Conservation (phyloP, 2,888 invertebrate species). For the Serrognathus titanus region DNA sequence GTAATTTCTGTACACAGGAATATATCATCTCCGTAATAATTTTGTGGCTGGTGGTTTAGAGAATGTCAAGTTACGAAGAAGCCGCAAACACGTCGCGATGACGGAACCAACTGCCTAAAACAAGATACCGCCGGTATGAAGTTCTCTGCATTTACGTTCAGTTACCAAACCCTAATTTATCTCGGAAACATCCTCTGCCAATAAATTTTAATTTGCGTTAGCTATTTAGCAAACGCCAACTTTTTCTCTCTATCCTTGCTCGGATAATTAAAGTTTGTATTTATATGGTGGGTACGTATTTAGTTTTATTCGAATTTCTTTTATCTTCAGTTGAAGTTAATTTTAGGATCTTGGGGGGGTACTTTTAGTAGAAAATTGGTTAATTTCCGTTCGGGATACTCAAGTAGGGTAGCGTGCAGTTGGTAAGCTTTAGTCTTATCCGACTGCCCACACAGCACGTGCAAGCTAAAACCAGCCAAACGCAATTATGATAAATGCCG, state of each 20-base stretch:
- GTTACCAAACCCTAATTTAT: not conserved
- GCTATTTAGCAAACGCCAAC: too few relatives aligned
- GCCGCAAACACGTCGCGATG: not conserved
- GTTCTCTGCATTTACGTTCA: not conserved
- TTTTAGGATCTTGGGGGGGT: not conserved
- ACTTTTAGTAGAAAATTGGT: not conserved
- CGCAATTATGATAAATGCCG: too few relatives aligned
- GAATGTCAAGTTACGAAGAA: not conserved
- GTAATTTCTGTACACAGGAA: not conserved
- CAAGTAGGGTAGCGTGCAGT: not conserved
- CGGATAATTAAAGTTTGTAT: too few relatives aligned
- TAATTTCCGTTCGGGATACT: slow-evolving; percentile 1
- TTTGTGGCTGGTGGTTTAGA: not conserved
- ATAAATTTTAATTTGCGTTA: too few relatives aligned
- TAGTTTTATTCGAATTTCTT: not conserved
- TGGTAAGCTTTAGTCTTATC: not conserved
- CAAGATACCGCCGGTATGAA: not conserved
- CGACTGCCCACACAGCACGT: not conserved
- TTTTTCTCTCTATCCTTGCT: too few relatives aligned
- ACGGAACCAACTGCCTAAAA: slow-evolving; percentile 4
- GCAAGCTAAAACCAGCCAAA: too few relatives aligned
- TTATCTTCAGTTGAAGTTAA: not conserved
- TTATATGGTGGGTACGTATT: too few relatives aligned
- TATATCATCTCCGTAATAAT: slow-evolving; percentile 1
- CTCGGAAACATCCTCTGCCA: too few relatives aligned